Percentiles rank a stretch among this genome's conserved stretches.
Evolutionary conservation across 2,888 invertebrate genomes (phyloP).

Genomic region (Philereme transversata): DNA sequence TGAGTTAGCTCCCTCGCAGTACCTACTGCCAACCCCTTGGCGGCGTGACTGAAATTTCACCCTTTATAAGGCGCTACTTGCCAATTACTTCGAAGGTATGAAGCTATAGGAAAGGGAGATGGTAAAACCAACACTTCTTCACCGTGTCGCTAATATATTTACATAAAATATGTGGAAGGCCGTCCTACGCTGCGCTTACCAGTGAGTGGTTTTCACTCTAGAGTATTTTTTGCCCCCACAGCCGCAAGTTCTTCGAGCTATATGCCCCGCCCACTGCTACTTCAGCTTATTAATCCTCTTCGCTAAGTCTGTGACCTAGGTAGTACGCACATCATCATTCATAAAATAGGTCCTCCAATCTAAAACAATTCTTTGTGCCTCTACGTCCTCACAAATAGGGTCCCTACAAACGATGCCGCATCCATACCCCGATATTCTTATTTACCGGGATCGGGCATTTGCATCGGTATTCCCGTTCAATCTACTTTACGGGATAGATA

Average conservation of each 20-base stretch:
- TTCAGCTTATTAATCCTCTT: no score
- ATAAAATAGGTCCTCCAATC: no score
- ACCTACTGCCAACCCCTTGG: constrained; percentile 44
- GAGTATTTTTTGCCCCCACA: no score
- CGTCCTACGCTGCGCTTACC: no score
- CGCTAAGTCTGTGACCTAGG: no score
- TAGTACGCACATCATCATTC: no score
- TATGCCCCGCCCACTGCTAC: no score
- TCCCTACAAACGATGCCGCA: constrained; percentile 12
- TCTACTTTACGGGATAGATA: constrained; percentile 28
- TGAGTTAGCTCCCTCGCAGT: constrained; percentile 50
- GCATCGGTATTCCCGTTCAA: constrained; percentile 27
- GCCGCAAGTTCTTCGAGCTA: no score
- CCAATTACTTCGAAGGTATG: constrained; percentile 52
- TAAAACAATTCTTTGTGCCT: background rate
- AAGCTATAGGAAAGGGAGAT: constrained; percentile 28
- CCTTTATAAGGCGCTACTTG: constrained; percentile 55
- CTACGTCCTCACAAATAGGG: background rate
- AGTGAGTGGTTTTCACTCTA: no score
- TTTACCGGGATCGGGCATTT: constrained; percentile 12
- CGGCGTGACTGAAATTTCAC: constrained; percentile 65
- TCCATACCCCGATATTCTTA: constrained; percentile 18
- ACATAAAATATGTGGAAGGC: no score
- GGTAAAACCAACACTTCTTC: constrained; percentile 1
- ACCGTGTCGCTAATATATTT: no score